Evolutionary conservation across 1,140 invertebrate genomes (phyloP), one percentile per base, ranked within the genome.

Genomic region (Planococcus citri): DNA sequence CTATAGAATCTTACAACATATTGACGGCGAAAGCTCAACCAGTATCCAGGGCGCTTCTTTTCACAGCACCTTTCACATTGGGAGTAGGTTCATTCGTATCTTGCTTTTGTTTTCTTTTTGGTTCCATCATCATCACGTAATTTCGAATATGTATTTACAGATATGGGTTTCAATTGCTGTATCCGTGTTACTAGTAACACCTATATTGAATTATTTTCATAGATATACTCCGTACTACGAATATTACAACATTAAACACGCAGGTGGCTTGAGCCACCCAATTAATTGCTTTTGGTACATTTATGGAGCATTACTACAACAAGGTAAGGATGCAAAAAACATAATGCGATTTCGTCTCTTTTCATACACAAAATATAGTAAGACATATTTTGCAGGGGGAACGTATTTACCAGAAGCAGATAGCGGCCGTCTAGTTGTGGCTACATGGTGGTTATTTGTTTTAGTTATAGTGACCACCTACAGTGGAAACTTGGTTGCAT

Each of bases 371-470:
- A n/a, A n/a, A n/a, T 60, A 6, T 6, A 60, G 6, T 60, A 60
- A 9, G n/a, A 24, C 58, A 8, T 4, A 20, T 9, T 9, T 60
- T 27, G 9, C 74, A 93, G 92, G 92, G 73, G 92, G 92, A 21
- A 88, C 90, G 82, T 86, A 91, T 75, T 78, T 94, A 33, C 92
- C 92, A 0, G 80, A 84, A 41, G 89, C 89, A 0, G 88, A 92
- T 74, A 94, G 91, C 73, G 90, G 91, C n/a, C 82, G 93, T n/a
- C 75, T 95, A 2, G 80, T 96, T 0, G 85, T 96, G 0, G 91
- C 90, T 0, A 87, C 90, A 3, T 97, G 94, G 94, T 96, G 94
- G 93, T 77, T 97, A 14, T 89, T 94, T 14, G 92, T 94, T 1
- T 83, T 96, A 70, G 88, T 96, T 0, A 81, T 95, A 0, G 88